Evolutionary conservation across 2,888 invertebrate species (phyloP).

Genomic region (Apodemia duryi): DNA sequence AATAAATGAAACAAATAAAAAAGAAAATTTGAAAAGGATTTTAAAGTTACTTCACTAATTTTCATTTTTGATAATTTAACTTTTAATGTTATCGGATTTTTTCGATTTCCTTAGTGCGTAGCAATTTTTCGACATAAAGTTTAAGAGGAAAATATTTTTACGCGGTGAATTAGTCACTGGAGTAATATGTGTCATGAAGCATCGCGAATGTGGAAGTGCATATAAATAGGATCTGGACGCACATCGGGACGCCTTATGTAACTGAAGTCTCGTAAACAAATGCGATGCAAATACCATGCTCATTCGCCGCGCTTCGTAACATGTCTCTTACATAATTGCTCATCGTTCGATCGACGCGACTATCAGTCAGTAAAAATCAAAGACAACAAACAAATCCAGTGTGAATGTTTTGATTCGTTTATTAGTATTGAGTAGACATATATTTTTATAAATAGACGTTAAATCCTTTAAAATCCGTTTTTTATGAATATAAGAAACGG

Average conservation of each 20-base stretch:
- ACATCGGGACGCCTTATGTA: conserved; percentile 62
- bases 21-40: not conserved
- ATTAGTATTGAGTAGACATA: not conserved
- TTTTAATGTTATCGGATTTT: not conserved
- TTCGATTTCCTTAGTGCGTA: not conserved
- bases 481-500: too few species aligned
- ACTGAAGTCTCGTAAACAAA: conserved; percentile 65
- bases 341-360: not conserved
- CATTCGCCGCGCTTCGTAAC: conserved; percentile 40
- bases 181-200: conserved; percentile 60
- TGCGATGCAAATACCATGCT: conserved; percentile 44
- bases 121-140: conserved; percentile 28
- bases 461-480: too few species aligned
- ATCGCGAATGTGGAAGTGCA: conserved; percentile 51
- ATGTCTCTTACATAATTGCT: conserved; percentile 40
- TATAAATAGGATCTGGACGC: conserved; percentile 61
- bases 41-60: not conserved
- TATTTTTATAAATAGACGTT: too few species aligned
- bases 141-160: conserved; percentile 49
- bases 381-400: not conserved
- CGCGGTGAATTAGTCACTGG: conserved; percentile 56
- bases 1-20: too few species aligned
- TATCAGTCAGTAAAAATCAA: not conserved
- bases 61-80: too few species aligned
- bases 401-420: not conserved